Evolutionary conservation across 1,140 invertebrate species (phyloP).

Genomic region (Scaptomyza hsui): DNA sequence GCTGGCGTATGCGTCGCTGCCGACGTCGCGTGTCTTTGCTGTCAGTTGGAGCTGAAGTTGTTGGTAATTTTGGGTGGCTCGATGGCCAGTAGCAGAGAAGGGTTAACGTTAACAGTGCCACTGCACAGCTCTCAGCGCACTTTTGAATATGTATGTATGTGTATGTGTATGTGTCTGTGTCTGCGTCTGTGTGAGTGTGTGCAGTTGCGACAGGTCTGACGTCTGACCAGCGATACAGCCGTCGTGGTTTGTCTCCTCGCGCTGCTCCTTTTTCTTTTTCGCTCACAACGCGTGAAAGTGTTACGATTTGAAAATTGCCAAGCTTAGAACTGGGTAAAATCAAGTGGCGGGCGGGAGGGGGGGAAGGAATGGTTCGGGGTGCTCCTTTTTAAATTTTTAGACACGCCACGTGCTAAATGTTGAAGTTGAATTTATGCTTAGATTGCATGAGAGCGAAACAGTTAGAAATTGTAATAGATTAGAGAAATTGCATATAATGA

Average conservation of each 20-base stretch:
- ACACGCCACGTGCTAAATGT: slow-evolving; percentile 37
- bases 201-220: slow-evolving; percentile 62
- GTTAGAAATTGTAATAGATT: not conserved
- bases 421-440: slow-evolving; percentile 24
- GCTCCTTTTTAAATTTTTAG: slow-evolving; percentile 29
- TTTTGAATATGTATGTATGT: slow-evolving; percentile 1
- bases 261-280: slow-evolving; percentile 54
- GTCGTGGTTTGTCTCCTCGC: slow-evolving; percentile 5
- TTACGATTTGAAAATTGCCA: slow-evolving; percentile 72
- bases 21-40: slow-evolving; percentile 75
- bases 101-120: slow-evolving; percentile 47
- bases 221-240: slow-evolving; percentile 34
- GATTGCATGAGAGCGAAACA: not conserved
- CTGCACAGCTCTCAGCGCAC: slow-evolving; percentile 33
- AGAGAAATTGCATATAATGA: not conserved
- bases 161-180: slow-evolving; percentile 6
- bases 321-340: slow-evolving; percentile 80
- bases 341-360: slow-evolving; percentile 34
- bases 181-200: slow-evolving; percentile 19
- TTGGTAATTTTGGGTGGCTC: slow-evolving; percentile 41
- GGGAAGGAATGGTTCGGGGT: not conserved
- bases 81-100: slow-evolving; percentile 42
- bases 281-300: slow-evolving; percentile 65
- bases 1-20: slow-evolving; percentile 59
- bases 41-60: slow-evolving; percentile 43